Conservation (phyloP, 2,113 vertebrate genomes). For the Sialia sialis region DNA sequence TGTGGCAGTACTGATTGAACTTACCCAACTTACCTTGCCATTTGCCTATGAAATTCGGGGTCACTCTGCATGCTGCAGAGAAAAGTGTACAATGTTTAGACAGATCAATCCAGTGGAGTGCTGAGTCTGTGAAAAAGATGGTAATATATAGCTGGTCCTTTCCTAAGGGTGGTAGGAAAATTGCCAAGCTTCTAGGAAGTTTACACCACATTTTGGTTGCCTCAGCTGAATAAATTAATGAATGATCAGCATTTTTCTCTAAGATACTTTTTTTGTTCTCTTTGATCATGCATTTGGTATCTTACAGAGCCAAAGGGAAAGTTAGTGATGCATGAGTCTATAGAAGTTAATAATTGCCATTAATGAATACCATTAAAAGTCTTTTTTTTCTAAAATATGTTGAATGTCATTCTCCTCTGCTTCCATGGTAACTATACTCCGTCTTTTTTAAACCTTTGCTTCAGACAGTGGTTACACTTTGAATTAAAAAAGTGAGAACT, state of each 20-base stretch:
- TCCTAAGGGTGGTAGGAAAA: neutral
- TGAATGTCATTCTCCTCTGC: neutral
- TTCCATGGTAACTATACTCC: neutral
- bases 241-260: neutral
- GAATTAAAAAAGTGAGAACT: neutral
- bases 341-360: neutral
- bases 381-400: neutral
- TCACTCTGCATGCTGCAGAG: neutral
- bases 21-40: neutral
- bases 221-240: neutral
- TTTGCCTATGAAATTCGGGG: neutral
- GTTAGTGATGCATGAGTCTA: neutral
- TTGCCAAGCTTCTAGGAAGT: neutral
- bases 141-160: neutral
- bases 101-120: neutral
- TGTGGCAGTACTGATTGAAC: neutral
- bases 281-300: neutral
- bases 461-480: conserved; percentile 13
- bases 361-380: neutral
- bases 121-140: neutral
- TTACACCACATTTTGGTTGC: neutral
- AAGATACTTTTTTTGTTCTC: neutral
- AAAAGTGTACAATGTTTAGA: neutral
- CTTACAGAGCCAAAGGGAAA: neutral
- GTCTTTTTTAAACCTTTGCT: conserved; percentile 14